Base-by-base conservation (phyloP, 2,113 vertebrate species). In the Myiopsitta monachus region DNA sequence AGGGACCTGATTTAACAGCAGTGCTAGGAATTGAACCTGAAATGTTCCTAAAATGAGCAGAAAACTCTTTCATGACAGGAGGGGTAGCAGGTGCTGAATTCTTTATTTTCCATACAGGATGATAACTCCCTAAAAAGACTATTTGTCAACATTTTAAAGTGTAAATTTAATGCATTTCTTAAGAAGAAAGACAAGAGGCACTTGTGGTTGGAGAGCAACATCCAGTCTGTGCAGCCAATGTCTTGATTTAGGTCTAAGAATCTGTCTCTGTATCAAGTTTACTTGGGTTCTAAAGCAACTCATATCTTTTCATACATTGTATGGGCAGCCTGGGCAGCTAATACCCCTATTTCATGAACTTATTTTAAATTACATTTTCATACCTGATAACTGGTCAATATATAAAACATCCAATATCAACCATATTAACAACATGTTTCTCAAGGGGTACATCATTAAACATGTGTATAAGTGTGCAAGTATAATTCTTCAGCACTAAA, bases 311-410 rank as follows among this genome's bases (percentile, higher is more conserved):
- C 9, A 62, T 22, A 11, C 43, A 4, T 47, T 88, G 11, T 11
- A 41, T 14, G 46, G 69, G 52, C 0, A 76, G 1, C 3, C 26
- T 70, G 41, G 44, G 4, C 16, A 72, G 22, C 4, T 64, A 62
- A 87, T 52, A 44, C 1, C 2, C 10, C 2, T 52, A 22, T 62
- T 24, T 73, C 52, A 36, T 61, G 11, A 31, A 2, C 3, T 1
- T 47, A 33, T 80, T 94, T 66, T 27, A 81, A 92, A 63, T 57
- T n/a, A 23, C 1, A 44, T 61, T 67, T 80, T 83, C 10, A 57
- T 43, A 52, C 4, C 14, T 11, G 12, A 17, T 31, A 62, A 38
- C 6, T 43, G 3, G 6, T 87, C 69, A 38, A 14, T 69, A 46
- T 83, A 62, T 62, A 52, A 94, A 87, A 70, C 83, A 83, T 18